Percentiles rank a stretch among this genome's conserved stretches.
Evolutionary conservation across 92 coral and sea anemone species (phyloP).

Genomic region (Epizoanthus rinbou): DNA sequence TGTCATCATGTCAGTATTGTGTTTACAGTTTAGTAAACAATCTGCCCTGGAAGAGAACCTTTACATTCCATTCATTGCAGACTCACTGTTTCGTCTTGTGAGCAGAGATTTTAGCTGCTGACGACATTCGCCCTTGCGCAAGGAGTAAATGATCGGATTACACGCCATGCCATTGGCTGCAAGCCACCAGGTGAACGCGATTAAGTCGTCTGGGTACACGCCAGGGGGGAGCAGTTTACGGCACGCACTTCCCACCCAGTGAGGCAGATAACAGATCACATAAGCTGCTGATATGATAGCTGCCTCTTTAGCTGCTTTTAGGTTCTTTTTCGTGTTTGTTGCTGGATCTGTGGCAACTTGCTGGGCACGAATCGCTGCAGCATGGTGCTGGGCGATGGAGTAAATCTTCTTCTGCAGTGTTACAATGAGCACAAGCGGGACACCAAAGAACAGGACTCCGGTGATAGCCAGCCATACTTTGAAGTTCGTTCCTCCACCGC

Average conservation of each 20-base stretch:
- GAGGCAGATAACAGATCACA: neutral
- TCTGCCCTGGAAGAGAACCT: too few relatives aligned
- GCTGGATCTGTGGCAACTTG: neutral
- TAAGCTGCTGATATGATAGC: neutral
- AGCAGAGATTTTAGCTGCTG: neutral
- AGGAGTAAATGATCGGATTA: neutral
- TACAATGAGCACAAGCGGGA: neutral
- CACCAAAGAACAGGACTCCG: neutral
- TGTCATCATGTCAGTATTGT: too few relatives aligned
- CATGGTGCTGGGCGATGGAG: neutral
- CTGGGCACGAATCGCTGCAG: neutral
- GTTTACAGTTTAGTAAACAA: too few relatives aligned
- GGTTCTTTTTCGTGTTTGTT: neutral
- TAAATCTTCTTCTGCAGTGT: slow-evolving; percentile 1
- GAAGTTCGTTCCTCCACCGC: neutral
- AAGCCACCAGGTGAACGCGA: neutral
- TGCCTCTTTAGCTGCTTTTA: neutral
- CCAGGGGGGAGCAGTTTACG: slow-evolving; percentile 1
- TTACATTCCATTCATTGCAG: too few relatives aligned
- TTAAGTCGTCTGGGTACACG: neutral
- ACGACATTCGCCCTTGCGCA: neutral
- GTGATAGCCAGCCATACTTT: neutral
- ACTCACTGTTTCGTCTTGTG: too few relatives aligned
- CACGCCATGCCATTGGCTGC: neutral
- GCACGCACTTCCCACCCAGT: neutral